These are phyloP conservation scores for Spheniscus humboldti DNA, from an alignment of 2,797 vertebrate genomes.

Conservation along the genomic window DNA sequence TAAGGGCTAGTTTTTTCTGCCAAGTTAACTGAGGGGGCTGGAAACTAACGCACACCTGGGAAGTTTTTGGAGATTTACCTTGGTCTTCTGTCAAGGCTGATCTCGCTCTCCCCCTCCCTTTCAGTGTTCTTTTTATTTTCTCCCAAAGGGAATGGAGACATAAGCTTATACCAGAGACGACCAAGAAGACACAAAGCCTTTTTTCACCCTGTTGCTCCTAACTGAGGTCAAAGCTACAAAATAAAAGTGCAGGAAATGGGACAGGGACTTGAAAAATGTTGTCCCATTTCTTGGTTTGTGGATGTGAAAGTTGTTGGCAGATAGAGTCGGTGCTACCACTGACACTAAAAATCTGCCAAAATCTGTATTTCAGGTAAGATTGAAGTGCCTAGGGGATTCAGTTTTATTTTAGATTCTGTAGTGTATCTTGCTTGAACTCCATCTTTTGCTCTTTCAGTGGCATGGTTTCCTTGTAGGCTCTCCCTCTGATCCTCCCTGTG, in stretches of 20 bases:
- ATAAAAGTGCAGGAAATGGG: not conserved
- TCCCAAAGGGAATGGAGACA: not conserved
- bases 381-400: not conserved
- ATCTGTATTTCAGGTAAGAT: not conserved
- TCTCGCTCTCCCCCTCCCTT: rapidly evolving
- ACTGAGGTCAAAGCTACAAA: not conserved
- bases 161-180: not conserved
- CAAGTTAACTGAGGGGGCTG: not conserved
- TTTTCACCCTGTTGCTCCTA: not conserved
- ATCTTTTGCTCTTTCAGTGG: not conserved
- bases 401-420: not conserved
- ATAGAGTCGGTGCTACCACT: not conserved
- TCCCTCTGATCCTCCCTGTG: not conserved
- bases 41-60: not conserved
- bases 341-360: not conserved
- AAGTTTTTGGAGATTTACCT: not conserved
- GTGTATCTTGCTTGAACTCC: not conserved
- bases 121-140: not conserved
- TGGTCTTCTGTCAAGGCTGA: not conserved
- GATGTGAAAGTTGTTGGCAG: not conserved
- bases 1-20: not conserved
- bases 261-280: not conserved
- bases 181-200: not conserved
- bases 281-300: not conserved
- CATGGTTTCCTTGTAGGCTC: not conserved